Conservation (phyloP, 2,797 vertebrate genomes). For the Lepus townsendii region DNA sequence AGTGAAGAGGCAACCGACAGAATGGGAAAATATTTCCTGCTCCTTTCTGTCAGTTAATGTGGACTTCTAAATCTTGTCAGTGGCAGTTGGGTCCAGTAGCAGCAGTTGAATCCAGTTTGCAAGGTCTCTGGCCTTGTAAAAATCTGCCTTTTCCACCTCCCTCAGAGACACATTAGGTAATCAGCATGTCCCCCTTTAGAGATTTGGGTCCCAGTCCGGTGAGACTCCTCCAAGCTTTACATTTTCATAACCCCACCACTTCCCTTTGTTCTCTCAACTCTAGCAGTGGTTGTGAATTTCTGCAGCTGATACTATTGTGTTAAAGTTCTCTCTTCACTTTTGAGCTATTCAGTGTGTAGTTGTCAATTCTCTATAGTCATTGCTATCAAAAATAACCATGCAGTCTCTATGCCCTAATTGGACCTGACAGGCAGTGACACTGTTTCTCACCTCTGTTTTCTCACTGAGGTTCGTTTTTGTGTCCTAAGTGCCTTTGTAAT, state of each 20-base stretch:
- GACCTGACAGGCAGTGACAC: background rate
- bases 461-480: conserved; percentile 30
- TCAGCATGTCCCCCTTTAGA: background rate
- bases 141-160: background rate
- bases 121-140: background rate
- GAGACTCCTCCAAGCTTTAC: background rate
- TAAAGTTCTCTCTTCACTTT: background rate
- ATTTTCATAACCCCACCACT: background rate
- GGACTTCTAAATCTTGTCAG: background rate
- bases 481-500: background rate
- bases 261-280: conserved; percentile 9
- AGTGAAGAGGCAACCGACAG: too few relatives aligned
- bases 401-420: background rate
- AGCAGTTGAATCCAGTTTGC: background rate
- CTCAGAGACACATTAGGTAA: background rate
- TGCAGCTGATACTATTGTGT: background rate
- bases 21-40: background rate
- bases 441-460: background rate
- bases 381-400: background rate
- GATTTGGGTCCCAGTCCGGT: background rate
- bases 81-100: background rate
- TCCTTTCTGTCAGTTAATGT: background rate
- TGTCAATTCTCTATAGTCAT: background rate
- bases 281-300: background rate
- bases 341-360: background rate